Evolutionary conservation across 2,888 invertebrate genomes (phyloP).

Genomic region (Conomelus anceps): DNA sequence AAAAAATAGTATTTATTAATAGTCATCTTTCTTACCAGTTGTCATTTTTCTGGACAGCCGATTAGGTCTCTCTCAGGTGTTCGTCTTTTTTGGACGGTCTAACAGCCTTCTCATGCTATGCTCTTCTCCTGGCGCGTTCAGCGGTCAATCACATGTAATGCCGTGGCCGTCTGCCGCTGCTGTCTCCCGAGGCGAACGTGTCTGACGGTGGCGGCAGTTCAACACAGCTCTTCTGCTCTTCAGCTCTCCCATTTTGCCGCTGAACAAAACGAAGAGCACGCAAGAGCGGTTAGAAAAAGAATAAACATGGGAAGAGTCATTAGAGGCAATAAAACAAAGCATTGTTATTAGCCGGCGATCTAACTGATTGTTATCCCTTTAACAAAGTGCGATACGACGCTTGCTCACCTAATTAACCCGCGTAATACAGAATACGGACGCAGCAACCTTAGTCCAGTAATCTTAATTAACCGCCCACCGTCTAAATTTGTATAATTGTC

Average conservation of each 20-base stretch:
- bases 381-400: not conserved
- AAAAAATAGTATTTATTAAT: slow-evolving; percentile 4
- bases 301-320: not conserved
- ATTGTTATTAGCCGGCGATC: not conserved
- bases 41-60: slow-evolving; percentile 4
- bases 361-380: slow-evolving; percentile 7
- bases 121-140: not conserved
- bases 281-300: not conserved
- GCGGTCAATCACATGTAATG: not conserved
- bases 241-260: not conserved
- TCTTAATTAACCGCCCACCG: not conserved
- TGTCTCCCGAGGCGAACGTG: not conserved
- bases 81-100: not conserved
- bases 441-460: not conserved
- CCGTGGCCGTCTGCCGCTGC: not conserved
- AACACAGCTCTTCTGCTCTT: not conserved
- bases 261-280: not conserved
- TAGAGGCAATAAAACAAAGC: slow-evolving; percentile 6
- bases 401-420: not conserved
- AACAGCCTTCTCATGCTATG: not conserved
- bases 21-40: slow-evolving; percentile 11
- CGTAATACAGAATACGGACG: not conserved
- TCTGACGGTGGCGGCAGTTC: not conserved
- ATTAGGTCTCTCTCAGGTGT: not conserved
- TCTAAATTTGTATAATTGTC: not conserved